phyloP scores from a whole-genome alignment of 1,140 invertebrate genomes.

The Sesamia nonagrioides region DNA sequence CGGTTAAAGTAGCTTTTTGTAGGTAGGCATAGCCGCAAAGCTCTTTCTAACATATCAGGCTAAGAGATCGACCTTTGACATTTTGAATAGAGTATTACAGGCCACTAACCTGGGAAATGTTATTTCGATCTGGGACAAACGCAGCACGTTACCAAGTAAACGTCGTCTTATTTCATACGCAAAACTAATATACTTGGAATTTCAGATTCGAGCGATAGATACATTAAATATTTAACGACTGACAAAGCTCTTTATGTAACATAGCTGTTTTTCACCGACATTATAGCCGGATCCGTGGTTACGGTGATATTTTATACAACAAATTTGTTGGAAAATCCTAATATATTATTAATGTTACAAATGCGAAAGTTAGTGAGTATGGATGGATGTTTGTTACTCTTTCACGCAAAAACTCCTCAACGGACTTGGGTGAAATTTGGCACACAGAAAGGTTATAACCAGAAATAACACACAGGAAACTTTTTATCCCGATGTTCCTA shows the following conservation, averaged over 20 bases:
- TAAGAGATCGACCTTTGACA: slow-evolving; percentile 71
- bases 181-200: slow-evolving; percentile 24
- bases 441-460: too few relatives aligned
- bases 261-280: slow-evolving; percentile 14
- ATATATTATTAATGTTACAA: too few relatives aligned
- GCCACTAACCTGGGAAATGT: slow-evolving; percentile 70
- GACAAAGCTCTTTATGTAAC: slow-evolving; percentile 14
- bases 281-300: background rate
- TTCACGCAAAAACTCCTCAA: too few relatives aligned
- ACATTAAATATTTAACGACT: slow-evolving; percentile 36
- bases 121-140: slow-evolving; percentile 68
- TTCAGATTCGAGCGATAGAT: slow-evolving; percentile 8
- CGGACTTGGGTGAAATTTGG: too few relatives aligned
- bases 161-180: slow-evolving; percentile 36
- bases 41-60: slow-evolving; percentile 62
- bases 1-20: slow-evolving; percentile 34
- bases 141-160: slow-evolving; percentile 42
- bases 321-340: too few relatives aligned
- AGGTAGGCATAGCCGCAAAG: slow-evolving; percentile 48
- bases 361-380: too few relatives aligned
- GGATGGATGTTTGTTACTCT: too few relatives aligned
- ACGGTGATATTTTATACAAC: background rate
- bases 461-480: too few relatives aligned
- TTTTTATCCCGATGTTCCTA: too few relatives aligned
- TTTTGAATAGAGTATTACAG: slow-evolving; percentile 67